Evolutionary conservation across 2,113 vertebrate genomes (phyloP), one percentile per base, ranked within the genome.

Genomic region (Nannobrachium achirus): DNA sequence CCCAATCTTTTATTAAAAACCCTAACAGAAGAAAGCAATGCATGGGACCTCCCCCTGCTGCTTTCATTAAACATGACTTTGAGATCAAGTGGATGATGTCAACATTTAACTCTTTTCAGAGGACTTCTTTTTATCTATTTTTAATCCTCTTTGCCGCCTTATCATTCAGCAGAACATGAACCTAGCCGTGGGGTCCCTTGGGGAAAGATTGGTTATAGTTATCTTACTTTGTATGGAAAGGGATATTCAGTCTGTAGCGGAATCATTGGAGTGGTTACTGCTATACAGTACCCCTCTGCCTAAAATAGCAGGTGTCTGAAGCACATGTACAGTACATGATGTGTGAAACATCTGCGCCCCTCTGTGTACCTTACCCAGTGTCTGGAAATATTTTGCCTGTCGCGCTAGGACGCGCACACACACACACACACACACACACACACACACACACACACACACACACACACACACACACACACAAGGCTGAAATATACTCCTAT

Each of bases 341-440:
- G 75, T 82, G 83, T 57, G 66, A 83, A 90, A 92, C 88, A 91
- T 83, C 87, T 92, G 89, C 70, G 88, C 46, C 89, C 82, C 75
- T 78, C 69, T 25, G 49, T 76, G 39, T 83, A 83, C 74, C 80
- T 55, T 82, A 75, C 66, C 55, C 60, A 51, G 59, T 52, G 71
- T 80, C 79, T 65, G 60, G 61, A 57, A 39, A 42, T 46, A 67
- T 71, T 63, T 65, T 69, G 80, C 86, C 81, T 71, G 63, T 58
- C 48, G 61, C 79, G 58, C 62, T 46, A 11, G 49, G 58, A 40
- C 6, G 4, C 20, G 25, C 64, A 48, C 11, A 46, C 42, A 46
- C 18, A n/a, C 50, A 52, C 50, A 20, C 50, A 9, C 18, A 19
- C 50, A 52, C n/a, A 19, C 50, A 19, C 18, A 52, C 50, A 52